A percentile compares a stretch with the other conserved stretches of the same genome.
Evolutionary conservation across 1,140 invertebrate genomes (phyloP).

Genomic region (Drosophila neocordata): DNA sequence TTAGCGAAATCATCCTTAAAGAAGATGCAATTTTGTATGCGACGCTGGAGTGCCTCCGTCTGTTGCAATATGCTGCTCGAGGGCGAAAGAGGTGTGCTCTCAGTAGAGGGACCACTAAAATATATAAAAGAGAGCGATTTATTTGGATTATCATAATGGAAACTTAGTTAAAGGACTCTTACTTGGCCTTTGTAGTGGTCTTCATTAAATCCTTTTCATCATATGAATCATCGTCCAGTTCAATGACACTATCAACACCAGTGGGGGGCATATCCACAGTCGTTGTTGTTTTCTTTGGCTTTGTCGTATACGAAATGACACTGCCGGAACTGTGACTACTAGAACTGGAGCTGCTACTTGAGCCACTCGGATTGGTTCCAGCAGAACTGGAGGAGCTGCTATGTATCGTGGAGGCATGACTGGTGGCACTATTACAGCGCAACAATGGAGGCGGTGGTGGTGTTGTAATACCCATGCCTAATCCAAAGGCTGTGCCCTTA

Average conservation of each 20-base stretch:
- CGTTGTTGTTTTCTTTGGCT: slow-evolving; percentile 1
- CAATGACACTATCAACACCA: background rate
- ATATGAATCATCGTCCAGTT: background rate
- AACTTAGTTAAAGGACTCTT: background rate
- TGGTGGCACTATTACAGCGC: slow-evolving; percentile 6
- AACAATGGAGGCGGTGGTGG: background rate
- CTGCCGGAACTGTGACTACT: background rate
- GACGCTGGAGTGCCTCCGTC: slow-evolving; percentile 32
- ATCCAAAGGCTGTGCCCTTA: background rate
- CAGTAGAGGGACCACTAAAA: background rate
- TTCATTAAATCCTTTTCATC: background rate
- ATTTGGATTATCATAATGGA: background rate
- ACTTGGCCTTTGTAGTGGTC: background rate
- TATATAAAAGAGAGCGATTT: background rate
- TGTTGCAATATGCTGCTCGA: background rate
- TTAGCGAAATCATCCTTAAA: slow-evolving; percentile 29
- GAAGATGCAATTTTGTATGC: slow-evolving; percentile 28
- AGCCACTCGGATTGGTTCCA: slow-evolving; percentile 1
- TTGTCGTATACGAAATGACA: background rate
- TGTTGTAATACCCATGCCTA: background rate
- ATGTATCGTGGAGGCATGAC: slow-evolving; percentile 19
- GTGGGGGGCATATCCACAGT: background rate
- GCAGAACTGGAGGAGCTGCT: background rate
- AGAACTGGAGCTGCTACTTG: background rate
- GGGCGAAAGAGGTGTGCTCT: background rate